Evolutionary conservation across 1,140 invertebrate species (phyloP).

Genomic region (Macrocentrus cingulum): DNA sequence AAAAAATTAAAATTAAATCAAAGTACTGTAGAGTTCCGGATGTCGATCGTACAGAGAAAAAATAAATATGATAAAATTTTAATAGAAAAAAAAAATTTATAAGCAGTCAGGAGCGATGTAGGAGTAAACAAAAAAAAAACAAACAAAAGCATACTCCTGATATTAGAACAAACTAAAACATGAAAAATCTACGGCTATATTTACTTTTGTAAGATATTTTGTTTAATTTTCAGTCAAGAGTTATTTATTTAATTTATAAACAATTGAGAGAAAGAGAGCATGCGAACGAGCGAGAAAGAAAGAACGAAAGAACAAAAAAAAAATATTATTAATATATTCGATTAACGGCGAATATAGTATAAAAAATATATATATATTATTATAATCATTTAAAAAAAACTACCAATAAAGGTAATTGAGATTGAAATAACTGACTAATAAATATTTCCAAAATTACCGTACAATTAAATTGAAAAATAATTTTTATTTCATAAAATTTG

Average conservation of each 20-base stretch:
- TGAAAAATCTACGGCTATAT: constrained; percentile 40
- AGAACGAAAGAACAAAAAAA: constrained; percentile 32
- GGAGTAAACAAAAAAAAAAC: background rate
- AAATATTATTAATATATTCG: constrained; percentile 33
- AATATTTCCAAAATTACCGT: constrained; percentile 6
- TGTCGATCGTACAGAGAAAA: too few relatives aligned
- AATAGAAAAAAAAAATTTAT: constrained; percentile 11
- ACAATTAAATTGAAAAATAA: too few relatives aligned
- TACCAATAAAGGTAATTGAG: constrained; percentile 44
- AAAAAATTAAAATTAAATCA: too few relatives aligned
- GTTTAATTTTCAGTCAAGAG: constrained; percentile 45
- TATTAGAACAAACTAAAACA: constrained; percentile 27
- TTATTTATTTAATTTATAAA: constrained; percentile 58
- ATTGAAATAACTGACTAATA: constrained; percentile 24
- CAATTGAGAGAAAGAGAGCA: constrained; percentile 39
- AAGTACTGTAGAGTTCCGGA: too few relatives aligned
- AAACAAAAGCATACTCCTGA: background rate
- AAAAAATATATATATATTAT: constrained; percentile 28
- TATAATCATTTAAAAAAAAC: constrained; percentile 43
- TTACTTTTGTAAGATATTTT: constrained; percentile 55
- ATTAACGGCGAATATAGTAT: too few relatives aligned
- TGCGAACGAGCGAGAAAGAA: constrained; percentile 47
- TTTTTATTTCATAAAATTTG: too few relatives aligned
- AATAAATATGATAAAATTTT: too few relatives aligned
- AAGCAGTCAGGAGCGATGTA: too few relatives aligned